Base-by-base conservation (phyloP, 2,113 vertebrate species). In the Ophiodon elongatus region DNA sequence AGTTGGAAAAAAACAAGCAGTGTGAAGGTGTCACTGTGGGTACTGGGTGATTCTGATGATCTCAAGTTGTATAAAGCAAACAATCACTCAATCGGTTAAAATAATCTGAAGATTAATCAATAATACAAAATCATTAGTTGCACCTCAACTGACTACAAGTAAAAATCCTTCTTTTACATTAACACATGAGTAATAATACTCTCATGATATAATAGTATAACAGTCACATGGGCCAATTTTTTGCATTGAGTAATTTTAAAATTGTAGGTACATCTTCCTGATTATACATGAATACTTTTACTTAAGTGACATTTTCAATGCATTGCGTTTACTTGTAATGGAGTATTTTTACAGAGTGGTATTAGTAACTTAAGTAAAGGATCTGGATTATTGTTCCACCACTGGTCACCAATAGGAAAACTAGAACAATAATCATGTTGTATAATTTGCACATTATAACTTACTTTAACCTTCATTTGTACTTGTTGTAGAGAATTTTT, bases 391-490 rank as follows among this genome's bases (percentile, higher is more conserved):
- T 54, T 71, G 19, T 25, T 39, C 43, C 57, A 63, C 17, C 57
- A 23, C 25, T 27, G 6, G 8, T n/a, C 65, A 37, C 57, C 47
- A 54, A 62, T 8, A 23, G 39, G 5, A 68, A 73, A 76, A 73
- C 19, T 7, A 66, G 33, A 86, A 64, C 50, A 77, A 72, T 23
- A 39, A 39, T 82, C 57, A 25, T 29, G 1, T 15, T 63, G 23
- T 73, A 56, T 17, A 47, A 27, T 70, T 66, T 29, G 43, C n/a
- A 60, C 37, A n/a, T 25, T 19, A 37, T 39, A 27, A n/a, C 25
- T n/a, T 43, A 62, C 9, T 54, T 37, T 33, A 33, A 74, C 9
- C 31, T 41, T 63, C 3, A 43, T 50, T 52, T 41, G 25, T 11
- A 64, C 29, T 19, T 43, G 2, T 31, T 74, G 41, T 33, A 35